A percentile compares a stretch with the other conserved stretches of the same genome.
phyloP scores from a whole-genome alignment of 2,888 invertebrate species.

The Nephrotoma flavescens region DNA sequence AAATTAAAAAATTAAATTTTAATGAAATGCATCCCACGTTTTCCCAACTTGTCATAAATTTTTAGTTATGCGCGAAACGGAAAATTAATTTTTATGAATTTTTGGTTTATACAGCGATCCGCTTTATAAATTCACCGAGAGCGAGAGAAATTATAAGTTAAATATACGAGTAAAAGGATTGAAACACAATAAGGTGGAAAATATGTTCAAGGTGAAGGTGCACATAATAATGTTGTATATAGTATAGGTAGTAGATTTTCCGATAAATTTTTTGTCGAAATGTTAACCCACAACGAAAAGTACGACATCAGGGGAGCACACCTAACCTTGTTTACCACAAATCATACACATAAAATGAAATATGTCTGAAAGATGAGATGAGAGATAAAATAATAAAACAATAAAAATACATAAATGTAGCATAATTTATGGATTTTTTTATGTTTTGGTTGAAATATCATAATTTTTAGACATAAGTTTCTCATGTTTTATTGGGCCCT shows the following conservation, averaged over 20 bases:
- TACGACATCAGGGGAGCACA: not conserved
- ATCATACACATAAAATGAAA: not conserved
- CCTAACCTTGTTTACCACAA: not conserved
- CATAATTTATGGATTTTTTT: not conserved
- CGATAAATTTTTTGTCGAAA: too few relatives aligned
- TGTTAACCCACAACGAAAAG: not conserved
- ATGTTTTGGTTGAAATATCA: not conserved
- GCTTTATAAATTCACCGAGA: not conserved
- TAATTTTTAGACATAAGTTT: not conserved
- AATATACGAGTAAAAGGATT: not conserved
- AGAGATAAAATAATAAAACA: not conserved
- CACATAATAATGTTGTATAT: not conserved
- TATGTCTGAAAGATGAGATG: not conserved
- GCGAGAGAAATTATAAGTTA: too few relatives aligned
- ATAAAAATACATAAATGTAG: not conserved
- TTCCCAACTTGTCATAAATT: not conserved
- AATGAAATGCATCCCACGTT: not conserved
- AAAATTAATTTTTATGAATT: not conserved
- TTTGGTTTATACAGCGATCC: not conserved
- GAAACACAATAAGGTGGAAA: not conserved
- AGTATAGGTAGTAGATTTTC: not conserved
- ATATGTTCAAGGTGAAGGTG: not conserved
- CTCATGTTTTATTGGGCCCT: not conserved
- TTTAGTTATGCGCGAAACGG: not conserved
- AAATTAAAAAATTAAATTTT: not conserved